Evolutionary conservation across 2,888 invertebrate species (phyloP).

Genomic region (Petrolisthes cinctipes): DNA sequence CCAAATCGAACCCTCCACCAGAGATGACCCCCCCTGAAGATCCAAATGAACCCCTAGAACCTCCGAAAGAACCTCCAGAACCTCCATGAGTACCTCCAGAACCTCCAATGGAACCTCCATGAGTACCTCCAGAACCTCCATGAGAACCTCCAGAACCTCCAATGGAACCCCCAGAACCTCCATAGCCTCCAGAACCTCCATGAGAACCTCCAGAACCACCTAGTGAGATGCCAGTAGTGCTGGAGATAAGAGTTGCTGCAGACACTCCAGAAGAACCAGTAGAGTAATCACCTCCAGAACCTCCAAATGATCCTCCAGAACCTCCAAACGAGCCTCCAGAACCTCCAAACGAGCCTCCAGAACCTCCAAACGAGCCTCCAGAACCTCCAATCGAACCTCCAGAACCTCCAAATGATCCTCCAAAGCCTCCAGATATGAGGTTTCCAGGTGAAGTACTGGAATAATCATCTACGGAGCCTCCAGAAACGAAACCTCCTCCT

Average conservation of each 20-base stretch:
- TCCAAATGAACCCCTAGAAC: not conserved
- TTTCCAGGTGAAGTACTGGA: too few relatives aligned
- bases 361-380: not conserved
- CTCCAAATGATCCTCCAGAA: not conserved
- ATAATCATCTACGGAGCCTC: too few relatives aligned
- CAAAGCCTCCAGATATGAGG: not conserved
- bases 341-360: not conserved
- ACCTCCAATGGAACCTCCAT: not conserved
- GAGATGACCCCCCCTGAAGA: not conserved
- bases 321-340: not conserved
- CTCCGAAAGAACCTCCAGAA: not conserved
- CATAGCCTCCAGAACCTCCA: slow-evolving; percentile 3
- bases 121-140: not conserved
- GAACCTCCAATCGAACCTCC: not conserved
- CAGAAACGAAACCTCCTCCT: too few relatives aligned
- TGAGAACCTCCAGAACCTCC: not conserved
- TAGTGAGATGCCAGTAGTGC: too few relatives aligned
- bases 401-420: not conserved
- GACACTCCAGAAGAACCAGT: too few relatives aligned
- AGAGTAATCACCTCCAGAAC: not conserved
- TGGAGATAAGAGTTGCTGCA: too few relatives aligned
- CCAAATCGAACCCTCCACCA: not conserved
- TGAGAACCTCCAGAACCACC: not conserved
- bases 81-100: not conserved
- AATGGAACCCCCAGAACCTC: not conserved